phyloP scores from a whole-genome alignment of 1,140 invertebrate species.

The Orius insidiosus region DNA sequence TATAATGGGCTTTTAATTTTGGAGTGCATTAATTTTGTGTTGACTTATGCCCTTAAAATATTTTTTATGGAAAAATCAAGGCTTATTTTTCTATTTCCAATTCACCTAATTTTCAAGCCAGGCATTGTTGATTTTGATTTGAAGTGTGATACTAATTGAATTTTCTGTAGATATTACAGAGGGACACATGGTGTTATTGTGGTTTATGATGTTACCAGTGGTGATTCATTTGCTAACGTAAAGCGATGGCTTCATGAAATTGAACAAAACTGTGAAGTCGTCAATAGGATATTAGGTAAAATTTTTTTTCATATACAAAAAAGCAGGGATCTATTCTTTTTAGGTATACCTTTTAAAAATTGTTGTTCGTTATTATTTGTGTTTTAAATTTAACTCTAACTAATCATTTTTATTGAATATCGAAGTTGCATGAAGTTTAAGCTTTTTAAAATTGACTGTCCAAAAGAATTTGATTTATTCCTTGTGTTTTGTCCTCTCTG shows the following conservation, averaged over 20 bases:
- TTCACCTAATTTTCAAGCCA: not conserved
- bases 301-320: no score
- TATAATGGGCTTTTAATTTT: no score
- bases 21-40: no score
- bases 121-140: slow-evolving; percentile 8
- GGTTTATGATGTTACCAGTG: slow-evolving; percentile 97
- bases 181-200: slow-evolving; percentile 98
- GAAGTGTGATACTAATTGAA: slow-evolving; percentile 1
- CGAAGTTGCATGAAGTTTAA: no score
- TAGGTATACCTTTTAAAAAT: no score
- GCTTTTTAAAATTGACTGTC: no score
- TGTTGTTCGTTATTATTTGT: no score
- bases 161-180: slow-evolving; percentile 72
- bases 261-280: slow-evolving; percentile 98
- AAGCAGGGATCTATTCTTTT: no score
- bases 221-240: slow-evolving; percentile 97
- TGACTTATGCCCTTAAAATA: not conserved
- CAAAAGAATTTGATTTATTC: no score
- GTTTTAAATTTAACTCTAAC: no score
- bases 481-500: no score
- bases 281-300: slow-evolving; percentile 92
- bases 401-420: no score
- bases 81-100: not conserved
- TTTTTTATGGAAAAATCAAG: not conserved
- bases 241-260: slow-evolving; percentile 97